Base-by-base conservation (phyloP, 2,888 invertebrate genomes). In the Diarsia dahlii region DNA sequence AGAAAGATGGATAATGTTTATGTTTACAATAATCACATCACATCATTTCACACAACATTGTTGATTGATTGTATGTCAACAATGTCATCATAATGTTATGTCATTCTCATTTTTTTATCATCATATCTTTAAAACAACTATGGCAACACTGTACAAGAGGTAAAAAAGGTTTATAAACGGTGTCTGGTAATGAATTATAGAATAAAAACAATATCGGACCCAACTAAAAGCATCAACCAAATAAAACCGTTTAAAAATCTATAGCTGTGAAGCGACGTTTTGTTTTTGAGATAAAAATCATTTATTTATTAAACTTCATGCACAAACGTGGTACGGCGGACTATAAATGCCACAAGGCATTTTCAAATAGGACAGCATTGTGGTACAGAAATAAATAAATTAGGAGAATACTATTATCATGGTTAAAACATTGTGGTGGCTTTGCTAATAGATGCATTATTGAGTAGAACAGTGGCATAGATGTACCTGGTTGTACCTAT, bases 21-120 rank as follows among this genome's bases (percentile, higher is more conserved):
- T 75, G 64, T 81, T 79, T 81, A 81, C 82, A 76, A 54, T 73
- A 58, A 34, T 28, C 20, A 39, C 62, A 23, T n/a, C 15, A 50
- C 50, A 58, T 75, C 50, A 58, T 75, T 67, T 67, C 50, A 48
- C 50, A 62, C 1, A 63, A n/a, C 63, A 63, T 63, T 45, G 63
- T 63, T 63, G 45, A 23, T 62, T 63, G 63, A 63, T 45, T 45
- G 63, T 39, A 39, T 62, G 62, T 62, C 62, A 62, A 39, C 39
- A 62, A 62, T 62, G 62, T 62, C 12, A 62, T 13, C n/a, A 13
- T 39, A 39, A 39, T 39, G 39, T 39, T 39, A 39, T n/a, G 63
- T 63, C 63, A 63, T 62, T 58, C 28, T 34, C 3, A 60, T 18
- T 28, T 34, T 60, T 34, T 39, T 39, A 39, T 39, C 39, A 34